Base-by-base conservation (phyloP, 2,113 vertebrate genomes). In the Sinosuthora webbiana region DNA sequence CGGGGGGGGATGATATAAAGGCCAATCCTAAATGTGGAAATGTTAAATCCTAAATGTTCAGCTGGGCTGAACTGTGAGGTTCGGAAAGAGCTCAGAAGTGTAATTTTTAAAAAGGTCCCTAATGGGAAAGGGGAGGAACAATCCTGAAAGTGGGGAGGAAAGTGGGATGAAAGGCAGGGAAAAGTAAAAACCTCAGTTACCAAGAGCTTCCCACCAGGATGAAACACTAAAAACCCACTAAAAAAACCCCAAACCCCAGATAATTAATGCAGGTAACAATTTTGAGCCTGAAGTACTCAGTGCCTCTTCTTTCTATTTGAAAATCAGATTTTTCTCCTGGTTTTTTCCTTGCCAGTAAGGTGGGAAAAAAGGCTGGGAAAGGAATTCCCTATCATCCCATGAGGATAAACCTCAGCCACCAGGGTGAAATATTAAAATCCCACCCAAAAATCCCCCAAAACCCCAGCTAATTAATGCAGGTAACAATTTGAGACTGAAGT, bases 381-480 rank as follows among this genome's bases (percentile, higher is more conserved):
- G 39, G 30, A 62, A 41, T 41, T 41, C 41, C 41, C 13, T 41
- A 13, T 15, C 41, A 41, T 41, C 14, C 41, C 41, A 41, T 41
- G 41, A 41, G 41, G 41, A 41, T 41, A 41, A 81, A 77, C 12
- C 28, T 69, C 41, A 63, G 59, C 31, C 8, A 47, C 37, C 25
- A 30, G n/a, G 8, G 7, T 14, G 9, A 50, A 75, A 67, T 20
- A 33, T 16, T 11, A 19, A 86, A 77, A 56, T 11, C 5, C 2
- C 12, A 10, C 1, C 42, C 7, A 18, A 17, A 18, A 44, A 18
- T 1, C 9, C 11, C 55, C 7, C 11, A 15, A 63, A 41, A 13
- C 17, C 9, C 13, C 15, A 60, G 8, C 0, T 33, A 79, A 27
- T 50, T 55, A 68, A n/a, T 3, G 8, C 23, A 59, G 2, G 11